These are phyloP conservation scores for Zenarchopterus dispar DNA, from an alignment of 2,797 vertebrate species.

Conservation along the genomic window DNA sequence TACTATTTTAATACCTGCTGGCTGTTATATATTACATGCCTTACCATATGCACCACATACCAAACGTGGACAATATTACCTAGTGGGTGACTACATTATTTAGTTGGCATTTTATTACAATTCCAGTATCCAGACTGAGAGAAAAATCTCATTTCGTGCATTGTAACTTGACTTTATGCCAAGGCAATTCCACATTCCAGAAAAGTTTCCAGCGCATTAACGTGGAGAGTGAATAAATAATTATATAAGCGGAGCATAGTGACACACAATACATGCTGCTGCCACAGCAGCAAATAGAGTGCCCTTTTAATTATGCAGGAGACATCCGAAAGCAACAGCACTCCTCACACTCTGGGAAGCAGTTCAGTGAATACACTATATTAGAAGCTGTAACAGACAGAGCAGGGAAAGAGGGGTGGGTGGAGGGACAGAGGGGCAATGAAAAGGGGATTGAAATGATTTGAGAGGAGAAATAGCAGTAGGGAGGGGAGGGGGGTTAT, in stretches of 20 bases:
- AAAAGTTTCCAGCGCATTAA: constrained; percentile 65
- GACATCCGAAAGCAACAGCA: constrained; percentile 84
- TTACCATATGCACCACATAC: constrained; percentile 18
- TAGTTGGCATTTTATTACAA: constrained; percentile 24
- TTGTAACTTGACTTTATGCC: constrained; percentile 4
- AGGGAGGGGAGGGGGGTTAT: constrained; percentile 14
- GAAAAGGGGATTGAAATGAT: constrained; percentile 52
- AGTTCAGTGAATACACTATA: constrained; percentile 76
- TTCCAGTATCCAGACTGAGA: constrained; percentile 9
- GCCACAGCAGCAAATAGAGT: constrained; percentile 79
- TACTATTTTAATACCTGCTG: constrained; percentile 39
- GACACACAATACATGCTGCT: constrained; percentile 82
- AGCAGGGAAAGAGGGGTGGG: constrained; percentile 38
- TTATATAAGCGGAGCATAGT: constrained; percentile 74
- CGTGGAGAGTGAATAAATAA: constrained; percentile 80
- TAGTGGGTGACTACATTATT: constrained; percentile 23
- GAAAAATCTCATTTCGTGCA: constrained; percentile 2
- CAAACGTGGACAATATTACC: constrained; percentile 30
- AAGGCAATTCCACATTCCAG: constrained; percentile 45
- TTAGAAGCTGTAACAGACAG: constrained; percentile 74
- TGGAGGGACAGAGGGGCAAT: too few species aligned
- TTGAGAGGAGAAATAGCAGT: constrained; percentile 50
- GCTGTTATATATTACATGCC: constrained; percentile 45
- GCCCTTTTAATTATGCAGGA: constrained; percentile 87
- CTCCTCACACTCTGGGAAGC: constrained; percentile 81